Conservation (phyloP, 1,140 invertebrate genomes). For the Platyscapa corneri region DNA sequence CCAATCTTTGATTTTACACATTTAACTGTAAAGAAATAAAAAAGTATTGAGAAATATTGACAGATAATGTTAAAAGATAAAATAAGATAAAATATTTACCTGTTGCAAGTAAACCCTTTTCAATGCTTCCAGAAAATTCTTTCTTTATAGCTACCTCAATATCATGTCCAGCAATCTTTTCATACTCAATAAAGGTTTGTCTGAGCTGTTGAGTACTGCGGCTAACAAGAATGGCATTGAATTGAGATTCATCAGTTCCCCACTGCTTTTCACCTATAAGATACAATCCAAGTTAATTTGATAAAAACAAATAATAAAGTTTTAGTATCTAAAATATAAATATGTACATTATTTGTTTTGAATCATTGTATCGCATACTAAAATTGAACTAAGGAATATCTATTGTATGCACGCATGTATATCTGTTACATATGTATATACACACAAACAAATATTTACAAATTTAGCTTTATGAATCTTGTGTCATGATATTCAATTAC, state of each 20-base stretch:
- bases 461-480: too few relatives aligned
- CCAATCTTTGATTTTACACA: slow-evolving; percentile 92
- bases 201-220: slow-evolving; percentile 79
- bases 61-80: neutral
- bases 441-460: too few relatives aligned
- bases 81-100: slow-evolving; percentile 67
- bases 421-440: too few relatives aligned
- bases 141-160: slow-evolving; percentile 82
- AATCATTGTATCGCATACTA: too few relatives aligned
- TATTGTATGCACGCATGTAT: too few relatives aligned
- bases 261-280: slow-evolving; percentile 76
- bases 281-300: slow-evolving; percentile 24
- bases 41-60: slow-evolving; percentile 49
- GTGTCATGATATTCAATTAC: neutral
- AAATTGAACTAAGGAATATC: too few relatives aligned
- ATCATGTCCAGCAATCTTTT: slow-evolving; percentile 78
- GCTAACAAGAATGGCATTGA: slow-evolving; percentile 79
- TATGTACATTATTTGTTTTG: too few relatives aligned
- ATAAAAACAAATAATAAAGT: neutral
- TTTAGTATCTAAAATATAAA: neutral
- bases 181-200: slow-evolving; percentile 79
- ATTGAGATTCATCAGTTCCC: slow-evolving; percentile 83
- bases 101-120: slow-evolving; percentile 80
- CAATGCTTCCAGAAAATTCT: slow-evolving; percentile 82
- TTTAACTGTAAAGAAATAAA: slow-evolving; percentile 79